Evolutionary conservation across 1,140 invertebrate species (phyloP).

Genomic region (Pemphigus obesinymphae): DNA sequence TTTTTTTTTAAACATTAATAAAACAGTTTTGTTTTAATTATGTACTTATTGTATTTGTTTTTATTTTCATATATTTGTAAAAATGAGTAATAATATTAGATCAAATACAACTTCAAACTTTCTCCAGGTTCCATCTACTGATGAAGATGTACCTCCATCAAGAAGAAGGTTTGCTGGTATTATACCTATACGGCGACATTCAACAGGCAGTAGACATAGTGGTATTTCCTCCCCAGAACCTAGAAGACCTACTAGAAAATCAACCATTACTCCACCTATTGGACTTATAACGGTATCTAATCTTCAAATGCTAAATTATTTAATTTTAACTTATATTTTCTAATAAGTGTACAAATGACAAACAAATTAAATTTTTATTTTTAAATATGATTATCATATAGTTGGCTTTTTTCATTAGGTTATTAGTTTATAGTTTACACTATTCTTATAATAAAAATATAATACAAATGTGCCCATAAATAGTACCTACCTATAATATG

Average conservation of each 20-base stretch:
- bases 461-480: no score
- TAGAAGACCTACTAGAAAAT: slow-evolving; percentile 33
- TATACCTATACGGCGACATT: slow-evolving; percentile 30
- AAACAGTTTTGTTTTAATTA: slow-evolving; percentile 18
- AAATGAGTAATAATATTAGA: slow-evolving; percentile 14
- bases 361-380: not conserved
- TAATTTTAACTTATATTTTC: not conserved
- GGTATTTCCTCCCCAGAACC: not conserved
- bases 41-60: not conserved
- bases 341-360: no score
- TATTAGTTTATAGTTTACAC: no score
- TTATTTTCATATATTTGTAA: not conserved
- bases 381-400: no score
- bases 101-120: not conserved
- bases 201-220: slow-evolving; percentile 21
- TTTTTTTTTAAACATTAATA: slow-evolving; percentile 1
- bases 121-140: slow-evolving; percentile 1
- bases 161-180: slow-evolving; percentile 22
- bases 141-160: not conserved
- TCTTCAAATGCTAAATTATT: not conserved
- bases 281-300: slow-evolving; percentile 21
- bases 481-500: no score
- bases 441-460: no score
- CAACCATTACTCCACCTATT: slow-evolving; percentile 18
- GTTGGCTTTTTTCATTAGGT: no score